Percentiles rank a stretch among this genome's conserved stretches.
Conservation (phyloP, 2,888 invertebrate genomes). For the Nomada lathburiana region DNA sequence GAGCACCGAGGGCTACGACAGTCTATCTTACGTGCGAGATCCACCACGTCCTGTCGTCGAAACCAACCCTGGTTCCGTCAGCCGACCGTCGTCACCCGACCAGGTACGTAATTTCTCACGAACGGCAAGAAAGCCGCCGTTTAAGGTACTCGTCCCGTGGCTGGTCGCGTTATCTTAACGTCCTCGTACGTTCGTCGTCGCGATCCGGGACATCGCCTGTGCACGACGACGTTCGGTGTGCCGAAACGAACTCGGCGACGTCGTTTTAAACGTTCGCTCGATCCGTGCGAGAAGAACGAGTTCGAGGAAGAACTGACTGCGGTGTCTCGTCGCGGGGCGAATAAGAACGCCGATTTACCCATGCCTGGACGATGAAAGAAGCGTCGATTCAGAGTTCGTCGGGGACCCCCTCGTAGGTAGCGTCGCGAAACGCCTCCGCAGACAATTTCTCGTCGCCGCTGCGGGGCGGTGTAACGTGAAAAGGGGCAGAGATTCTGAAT, state of each 20-base stretch:
- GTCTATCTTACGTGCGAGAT: slow-evolving; percentile 63
- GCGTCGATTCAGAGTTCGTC: slow-evolving; percentile 52
- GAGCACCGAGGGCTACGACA: slow-evolving; percentile 58
- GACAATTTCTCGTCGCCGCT: not conserved
- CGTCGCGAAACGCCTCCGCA: slow-evolving; percentile 31
- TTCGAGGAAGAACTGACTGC: not conserved
- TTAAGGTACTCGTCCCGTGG: not conserved
- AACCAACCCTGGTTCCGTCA: slow-evolving; percentile 57
- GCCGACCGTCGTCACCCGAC: slow-evolving; percentile 19
- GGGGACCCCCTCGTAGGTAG: slow-evolving; percentile 42
- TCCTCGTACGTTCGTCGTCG: not conserved
- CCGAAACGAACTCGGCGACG: not conserved
- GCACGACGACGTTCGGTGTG: not conserved
- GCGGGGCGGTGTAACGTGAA: slow-evolving; percentile 7
- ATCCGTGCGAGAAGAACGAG: slow-evolving; percentile 8
- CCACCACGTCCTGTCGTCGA: slow-evolving; percentile 54
- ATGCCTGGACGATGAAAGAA: slow-evolving; percentile 35
- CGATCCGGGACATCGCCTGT: not conserved
- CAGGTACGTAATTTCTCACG: slow-evolving; percentile 62
- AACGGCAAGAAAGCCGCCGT: slow-evolving; percentile 16
- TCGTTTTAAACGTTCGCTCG: slow-evolving; percentile 27
- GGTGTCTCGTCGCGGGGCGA: slow-evolving; percentile 20
- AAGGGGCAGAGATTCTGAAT: slow-evolving; percentile 47
- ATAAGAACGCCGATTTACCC: slow-evolving; percentile 63
- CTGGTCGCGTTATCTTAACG: not conserved